Evolutionary conservation across 2,797 vertebrate genomes (phyloP).

Genomic region (Pogonophryne albipinna): DNA sequence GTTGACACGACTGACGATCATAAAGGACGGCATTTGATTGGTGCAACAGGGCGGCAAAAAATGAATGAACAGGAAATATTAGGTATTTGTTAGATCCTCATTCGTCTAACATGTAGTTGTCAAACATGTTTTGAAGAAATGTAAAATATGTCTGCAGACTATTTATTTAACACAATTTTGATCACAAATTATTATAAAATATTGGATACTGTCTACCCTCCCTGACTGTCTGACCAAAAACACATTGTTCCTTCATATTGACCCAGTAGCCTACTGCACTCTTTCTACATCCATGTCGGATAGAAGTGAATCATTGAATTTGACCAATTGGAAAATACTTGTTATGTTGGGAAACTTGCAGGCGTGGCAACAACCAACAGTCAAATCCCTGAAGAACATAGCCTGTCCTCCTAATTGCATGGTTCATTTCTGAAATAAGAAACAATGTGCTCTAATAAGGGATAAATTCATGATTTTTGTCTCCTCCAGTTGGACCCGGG

Average conservation of each 20-base stretch:
- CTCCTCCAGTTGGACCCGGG: constrained; percentile 86
- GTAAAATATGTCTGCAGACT: not conserved
- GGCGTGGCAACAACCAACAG: not conserved
- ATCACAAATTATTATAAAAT: not conserved
- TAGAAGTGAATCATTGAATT: not conserved
- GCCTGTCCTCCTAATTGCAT: not conserved
- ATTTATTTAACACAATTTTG: not conserved
- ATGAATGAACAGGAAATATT: not conserved
- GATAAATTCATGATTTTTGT: not conserved
- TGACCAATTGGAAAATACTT: not conserved
- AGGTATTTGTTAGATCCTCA: not conserved
- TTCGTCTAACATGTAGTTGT: not conserved
- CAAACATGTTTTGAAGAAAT: not conserved
- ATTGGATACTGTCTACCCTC: not conserved
- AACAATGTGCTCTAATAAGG: not conserved
- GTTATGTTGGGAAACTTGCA: not conserved
- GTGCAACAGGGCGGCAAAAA: not conserved
- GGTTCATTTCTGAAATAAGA: not conserved
- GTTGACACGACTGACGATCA: constrained; percentile 7
- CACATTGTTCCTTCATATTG: not conserved
- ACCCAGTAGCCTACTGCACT: not conserved
- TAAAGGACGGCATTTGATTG: not conserved
- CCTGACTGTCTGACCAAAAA: not conserved
- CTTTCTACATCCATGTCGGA: not conserved
- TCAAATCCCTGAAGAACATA: not conserved